Base-by-base conservation (phyloP, 2,113 vertebrate genomes). In the Macrotis lagotis region DNA sequence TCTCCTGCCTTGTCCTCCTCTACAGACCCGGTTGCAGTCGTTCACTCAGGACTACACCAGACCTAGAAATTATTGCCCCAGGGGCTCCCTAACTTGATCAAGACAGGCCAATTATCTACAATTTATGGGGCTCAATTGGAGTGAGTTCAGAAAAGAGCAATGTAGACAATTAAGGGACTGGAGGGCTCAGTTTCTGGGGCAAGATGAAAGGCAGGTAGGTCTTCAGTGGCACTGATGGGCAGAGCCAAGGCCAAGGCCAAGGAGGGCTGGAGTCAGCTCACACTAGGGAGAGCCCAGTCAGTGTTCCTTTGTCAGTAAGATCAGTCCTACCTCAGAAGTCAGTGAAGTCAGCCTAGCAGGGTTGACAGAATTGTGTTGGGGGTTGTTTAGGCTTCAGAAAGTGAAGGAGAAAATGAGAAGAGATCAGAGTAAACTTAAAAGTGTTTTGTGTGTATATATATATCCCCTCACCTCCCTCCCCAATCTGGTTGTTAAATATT, bases 51-150 rank as follows among this genome's bases (percentile, higher is more conserved):
- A 95, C 89, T 96, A 51, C 94, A 93, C 88, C 95, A 97, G 94
- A 97, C 95, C 92, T 91, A 97, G 96, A 98, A 97, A 96, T 96
- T 90, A 95, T 66, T 93, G 95, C 97, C 96, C 92, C 95, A 97
- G 97, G 97, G 97, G 92, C 95, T 97, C 92, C 37, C 22, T 97
- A 97, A 97, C 92, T 96, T 95, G 92, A 98, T 93, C 37, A 44
- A 97, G 96, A 98, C 96, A 97, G 97, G 93, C 95, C 94, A 97
- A 97, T 98, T 98, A 97, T 95, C 96, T 96, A 97, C 96, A 98
- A 96, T 97, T 97, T 97, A 97, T 97, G 95, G 59, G 96, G 94
- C 97, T 97, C 95, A 93, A 94, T 94, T 97, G 96, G 96, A 98
- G 94, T 93, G 95, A 98, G 97, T 98, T 98, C 97, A 98, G 96